Evolutionary conservation across 2,888 invertebrate species (phyloP).

Genomic region (Yponomeuta sedellus): DNA sequence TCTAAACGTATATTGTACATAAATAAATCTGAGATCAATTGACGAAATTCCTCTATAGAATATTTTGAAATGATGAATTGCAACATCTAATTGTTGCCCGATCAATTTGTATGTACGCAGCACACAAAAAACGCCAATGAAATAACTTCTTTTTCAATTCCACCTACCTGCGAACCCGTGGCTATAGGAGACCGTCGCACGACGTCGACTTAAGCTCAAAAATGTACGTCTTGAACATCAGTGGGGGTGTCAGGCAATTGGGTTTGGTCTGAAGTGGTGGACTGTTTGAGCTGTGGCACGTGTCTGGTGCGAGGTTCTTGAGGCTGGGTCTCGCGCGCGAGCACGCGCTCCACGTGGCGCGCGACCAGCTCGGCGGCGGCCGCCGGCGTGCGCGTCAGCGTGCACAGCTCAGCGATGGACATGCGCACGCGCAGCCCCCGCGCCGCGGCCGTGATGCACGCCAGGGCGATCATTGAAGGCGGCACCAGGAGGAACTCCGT

Average conservation of each 20-base stretch:
- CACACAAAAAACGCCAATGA: constrained; percentile 2
- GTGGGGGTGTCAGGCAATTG: constrained; percentile 78
- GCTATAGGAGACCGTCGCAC: background rate
- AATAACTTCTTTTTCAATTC: background rate
- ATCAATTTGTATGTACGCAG: constrained; percentile 5
- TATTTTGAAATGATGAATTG: constrained; percentile 11
- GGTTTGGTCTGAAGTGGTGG: constrained; percentile 45
- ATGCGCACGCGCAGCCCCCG: constrained; percentile 74
- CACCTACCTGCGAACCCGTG: background rate
- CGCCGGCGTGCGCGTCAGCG: constrained; percentile 65
- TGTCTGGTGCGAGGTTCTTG: constrained; percentile 48
- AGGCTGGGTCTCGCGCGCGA: constrained; percentile 74
- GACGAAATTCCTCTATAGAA: constrained; percentile 44
- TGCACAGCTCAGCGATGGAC: constrained; percentile 62
- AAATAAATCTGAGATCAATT: constrained; percentile 73
- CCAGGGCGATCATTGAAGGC: constrained; percentile 82
- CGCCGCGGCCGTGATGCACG: constrained; percentile 82
- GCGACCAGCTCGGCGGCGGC: constrained; percentile 74
- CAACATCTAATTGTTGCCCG: background rate
- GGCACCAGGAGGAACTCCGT: constrained; percentile 83
- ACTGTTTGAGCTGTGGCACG: constrained; percentile 46
- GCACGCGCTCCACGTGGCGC: constrained; percentile 75
- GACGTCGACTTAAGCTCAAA: constrained; percentile 43
- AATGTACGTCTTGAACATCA: constrained; percentile 79
- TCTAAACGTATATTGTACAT: constrained; percentile 58